phyloP scores from a whole-genome alignment of 1,140 invertebrate genomes.

The Dreissena rostriformis region DNA sequence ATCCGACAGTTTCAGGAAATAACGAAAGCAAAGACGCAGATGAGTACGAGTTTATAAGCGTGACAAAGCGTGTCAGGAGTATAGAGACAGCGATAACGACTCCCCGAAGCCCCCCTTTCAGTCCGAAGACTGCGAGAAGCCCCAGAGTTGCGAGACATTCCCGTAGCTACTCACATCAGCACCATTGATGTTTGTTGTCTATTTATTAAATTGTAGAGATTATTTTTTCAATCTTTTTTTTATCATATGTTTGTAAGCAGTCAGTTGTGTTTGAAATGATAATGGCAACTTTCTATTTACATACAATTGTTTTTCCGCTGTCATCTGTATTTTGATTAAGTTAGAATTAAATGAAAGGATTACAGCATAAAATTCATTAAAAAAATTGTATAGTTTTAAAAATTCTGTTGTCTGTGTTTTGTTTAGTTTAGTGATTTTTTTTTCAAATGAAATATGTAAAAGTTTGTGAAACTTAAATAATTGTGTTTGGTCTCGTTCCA shows the following conservation, averaged over 20 bases:
- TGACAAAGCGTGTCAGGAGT: constrained; percentile 41
- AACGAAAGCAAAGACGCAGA: not conserved
- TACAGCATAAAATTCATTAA: not conserved
- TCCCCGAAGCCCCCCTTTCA: constrained; percentile 8
- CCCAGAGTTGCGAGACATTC: constrained; percentile 36
- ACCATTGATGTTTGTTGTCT: constrained; percentile 10
- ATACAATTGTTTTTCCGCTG: not conserved
- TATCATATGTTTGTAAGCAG: not conserved
- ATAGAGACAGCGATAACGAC: not conserved
- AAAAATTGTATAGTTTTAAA: no score
- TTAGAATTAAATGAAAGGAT: not conserved
- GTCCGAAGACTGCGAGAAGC: constrained; percentile 40
- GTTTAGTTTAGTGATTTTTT: no score
- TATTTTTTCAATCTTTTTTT: not conserved
- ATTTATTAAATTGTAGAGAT: not conserved
- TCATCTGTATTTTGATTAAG: not conserved
- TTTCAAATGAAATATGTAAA: no score
- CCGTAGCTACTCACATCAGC: constrained; percentile 35
- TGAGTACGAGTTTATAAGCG: constrained; percentile 47
- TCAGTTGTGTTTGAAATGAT: not conserved
- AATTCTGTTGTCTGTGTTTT: no score
- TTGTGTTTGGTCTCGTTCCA: no score
- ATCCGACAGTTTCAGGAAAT: not conserved
- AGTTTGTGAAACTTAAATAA: no score
- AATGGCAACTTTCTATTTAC: not conserved